phyloP scores from a whole-genome alignment of 2,113 vertebrate species.

The Forbesichthys agassizii region DNA sequence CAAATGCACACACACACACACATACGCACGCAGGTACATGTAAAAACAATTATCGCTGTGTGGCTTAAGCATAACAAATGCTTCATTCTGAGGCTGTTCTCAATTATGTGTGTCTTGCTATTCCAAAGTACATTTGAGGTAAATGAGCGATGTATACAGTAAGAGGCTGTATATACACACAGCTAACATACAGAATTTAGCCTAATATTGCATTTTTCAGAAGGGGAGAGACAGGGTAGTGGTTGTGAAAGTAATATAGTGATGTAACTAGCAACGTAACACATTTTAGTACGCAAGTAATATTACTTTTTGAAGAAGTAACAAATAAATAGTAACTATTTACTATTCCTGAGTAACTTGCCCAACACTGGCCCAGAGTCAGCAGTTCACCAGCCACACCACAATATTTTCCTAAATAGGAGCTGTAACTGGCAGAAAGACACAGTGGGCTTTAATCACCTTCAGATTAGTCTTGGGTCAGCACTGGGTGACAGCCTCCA shows the following conservation, averaged over 20 bases:
- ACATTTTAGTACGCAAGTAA: too few species aligned
- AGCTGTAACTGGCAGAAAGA: neutral
- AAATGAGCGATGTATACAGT: neutral
- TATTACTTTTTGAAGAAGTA: constrained; percentile 2
- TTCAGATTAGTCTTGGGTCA: constrained; percentile 65
- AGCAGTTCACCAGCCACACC: neutral
- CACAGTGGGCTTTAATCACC: constrained; percentile 57
- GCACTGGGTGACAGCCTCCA: constrained; percentile 61
- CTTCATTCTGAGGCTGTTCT: constrained; percentile 10
- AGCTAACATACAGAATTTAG: too few species aligned
- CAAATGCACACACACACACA: neutral
- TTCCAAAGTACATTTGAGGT: constrained; percentile 46
- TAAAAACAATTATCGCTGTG: constrained; percentile 9
- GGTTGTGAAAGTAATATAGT: too few species aligned
- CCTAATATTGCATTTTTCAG: too few species aligned
- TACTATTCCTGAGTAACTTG: constrained; percentile 8
- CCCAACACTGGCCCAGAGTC: neutral
- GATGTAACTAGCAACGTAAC: too few species aligned
- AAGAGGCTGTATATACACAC: neutral
- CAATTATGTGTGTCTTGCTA: constrained; percentile 26
- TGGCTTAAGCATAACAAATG: constrained; percentile 17
- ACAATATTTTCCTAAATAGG: constrained; percentile 5
- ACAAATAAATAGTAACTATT: constrained; percentile 6
- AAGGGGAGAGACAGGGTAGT: too few species aligned
- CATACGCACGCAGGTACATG: neutral